These are phyloP conservation scores for Tympanuchus pallidicinctus DNA, from an alignment of 2,113 vertebrate genomes.

Conservation along the genomic window DNA sequence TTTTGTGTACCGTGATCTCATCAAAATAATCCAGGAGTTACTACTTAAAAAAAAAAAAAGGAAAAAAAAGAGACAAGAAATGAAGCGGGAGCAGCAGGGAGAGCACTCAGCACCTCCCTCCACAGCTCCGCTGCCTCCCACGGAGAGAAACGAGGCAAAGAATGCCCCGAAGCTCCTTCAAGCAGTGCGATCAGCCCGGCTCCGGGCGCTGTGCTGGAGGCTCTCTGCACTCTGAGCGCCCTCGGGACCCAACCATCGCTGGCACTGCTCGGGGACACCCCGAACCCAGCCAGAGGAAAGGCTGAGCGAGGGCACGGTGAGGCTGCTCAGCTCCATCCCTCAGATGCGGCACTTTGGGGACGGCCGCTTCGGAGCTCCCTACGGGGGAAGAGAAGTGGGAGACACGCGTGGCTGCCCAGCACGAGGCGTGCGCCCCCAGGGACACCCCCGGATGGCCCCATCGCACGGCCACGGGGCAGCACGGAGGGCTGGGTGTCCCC, in stretches of 20 bases:
- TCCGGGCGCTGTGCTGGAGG: neutral
- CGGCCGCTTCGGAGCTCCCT: accelerated
- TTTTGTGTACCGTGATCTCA: neutral
- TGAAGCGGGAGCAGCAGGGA: neutral
- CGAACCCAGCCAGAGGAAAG: accelerated
- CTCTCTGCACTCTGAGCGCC: neutral
- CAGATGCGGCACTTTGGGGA: neutral
- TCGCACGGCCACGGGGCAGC: neutral
- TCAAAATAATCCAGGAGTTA: neutral
- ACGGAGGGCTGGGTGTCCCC: neutral
- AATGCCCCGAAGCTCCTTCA: constrained; percentile 9
- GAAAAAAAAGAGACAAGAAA: neutral
- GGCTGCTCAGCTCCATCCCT: accelerated
- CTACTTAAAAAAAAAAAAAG: neutral
- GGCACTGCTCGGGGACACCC: neutral
- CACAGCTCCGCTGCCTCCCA: neutral
- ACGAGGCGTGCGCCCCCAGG: accelerated
- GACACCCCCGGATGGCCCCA: too few relatives aligned
- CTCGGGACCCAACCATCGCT: neutral
- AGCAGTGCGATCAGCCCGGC: neutral
- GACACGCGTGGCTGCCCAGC: neutral
- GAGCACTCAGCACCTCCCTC: constrained; percentile 22
- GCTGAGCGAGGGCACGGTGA: accelerated
- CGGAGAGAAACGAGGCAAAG: constrained; percentile 41
- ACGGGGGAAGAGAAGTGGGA: neutral